These are phyloP conservation scores for Halcyon chelicuti DNA, from an alignment of 2,797 vertebrate species.

Conservation along the genomic window DNA sequence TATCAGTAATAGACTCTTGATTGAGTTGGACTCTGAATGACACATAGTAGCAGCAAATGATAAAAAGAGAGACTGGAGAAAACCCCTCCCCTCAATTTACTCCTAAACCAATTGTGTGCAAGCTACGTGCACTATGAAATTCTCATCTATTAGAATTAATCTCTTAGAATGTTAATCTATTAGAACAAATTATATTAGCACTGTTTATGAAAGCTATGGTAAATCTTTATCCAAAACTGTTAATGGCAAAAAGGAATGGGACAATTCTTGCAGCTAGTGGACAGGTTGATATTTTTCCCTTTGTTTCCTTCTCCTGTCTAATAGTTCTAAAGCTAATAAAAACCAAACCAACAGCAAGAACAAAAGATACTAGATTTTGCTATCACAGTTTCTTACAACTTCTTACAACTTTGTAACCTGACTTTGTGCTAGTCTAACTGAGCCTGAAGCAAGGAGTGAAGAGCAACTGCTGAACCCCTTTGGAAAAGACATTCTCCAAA, in stretches of 20 bases:
- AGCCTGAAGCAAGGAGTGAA: background rate
- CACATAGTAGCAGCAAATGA: slow-evolving; percentile 28
- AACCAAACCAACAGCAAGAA: background rate
- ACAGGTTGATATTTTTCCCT: background rate
- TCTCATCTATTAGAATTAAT: background rate
- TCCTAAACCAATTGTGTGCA: slow-evolving; percentile 38
- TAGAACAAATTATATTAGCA: slow-evolving; percentile 20
- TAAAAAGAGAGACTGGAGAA: slow-evolving; percentile 31
- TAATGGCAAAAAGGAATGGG: slow-evolving; percentile 16
- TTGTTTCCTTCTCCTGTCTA: slow-evolving; percentile 12
- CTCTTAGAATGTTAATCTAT: too few species aligned
- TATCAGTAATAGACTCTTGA: slow-evolving; percentile 59
- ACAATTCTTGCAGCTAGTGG: background rate
- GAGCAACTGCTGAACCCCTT: background rate
- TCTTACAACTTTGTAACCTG: background rate
- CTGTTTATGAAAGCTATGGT: background rate
- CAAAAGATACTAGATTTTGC: background rate
- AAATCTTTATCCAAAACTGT: background rate
- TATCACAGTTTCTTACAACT: background rate
- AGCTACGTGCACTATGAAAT: slow-evolving; percentile 31
- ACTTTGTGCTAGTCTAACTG: background rate
- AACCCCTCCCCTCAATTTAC: slow-evolving; percentile 51
- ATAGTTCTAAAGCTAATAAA: background rate
- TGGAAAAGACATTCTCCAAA: background rate
- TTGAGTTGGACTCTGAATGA: slow-evolving; percentile 47